These are phyloP conservation scores for Fopius arisanus DNA, from an alignment of 1,140 invertebrate species.

Conservation along the genomic window DNA sequence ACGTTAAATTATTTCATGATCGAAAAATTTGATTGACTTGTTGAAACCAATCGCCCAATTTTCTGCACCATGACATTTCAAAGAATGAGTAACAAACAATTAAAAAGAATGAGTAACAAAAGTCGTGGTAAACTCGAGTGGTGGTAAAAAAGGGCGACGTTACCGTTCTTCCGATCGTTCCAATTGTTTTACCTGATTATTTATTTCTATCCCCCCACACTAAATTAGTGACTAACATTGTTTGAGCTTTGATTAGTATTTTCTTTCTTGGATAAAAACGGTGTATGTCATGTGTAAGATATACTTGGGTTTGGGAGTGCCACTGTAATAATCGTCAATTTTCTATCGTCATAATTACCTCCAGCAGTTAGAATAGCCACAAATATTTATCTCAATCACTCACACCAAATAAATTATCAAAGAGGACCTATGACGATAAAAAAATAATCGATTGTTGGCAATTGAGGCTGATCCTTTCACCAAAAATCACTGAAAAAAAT, in stretches of 20 bases:
- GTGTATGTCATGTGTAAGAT: constrained; percentile 67
- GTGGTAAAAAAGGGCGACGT: constrained; percentile 45
- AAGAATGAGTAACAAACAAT: background rate
- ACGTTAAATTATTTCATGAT: too few species aligned
- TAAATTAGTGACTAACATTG: constrained; percentile 67
- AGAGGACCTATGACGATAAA: background rate
- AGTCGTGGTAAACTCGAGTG: constrained; percentile 37
- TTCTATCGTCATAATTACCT: constrained; percentile 9
- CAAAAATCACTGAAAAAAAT: background rate
- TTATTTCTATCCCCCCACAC: constrained; percentile 62
- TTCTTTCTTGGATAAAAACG: constrained; percentile 58
- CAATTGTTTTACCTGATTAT: constrained; percentile 24
- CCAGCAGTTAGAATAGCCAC: background rate
- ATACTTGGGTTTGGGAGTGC: constrained; percentile 65
- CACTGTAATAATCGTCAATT: constrained; percentile 42
- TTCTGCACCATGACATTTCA: background rate
- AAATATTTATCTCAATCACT: background rate
- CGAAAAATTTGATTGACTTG: background rate
- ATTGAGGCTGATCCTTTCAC: constrained; percentile 12
- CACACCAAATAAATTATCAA: background rate
- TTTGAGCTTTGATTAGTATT: constrained; percentile 67
- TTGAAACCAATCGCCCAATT: background rate
- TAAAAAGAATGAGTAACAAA: background rate
- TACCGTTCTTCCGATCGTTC: constrained; percentile 51
- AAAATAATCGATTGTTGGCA: constrained; percentile 13